Base-by-base conservation (phyloP, 1,140 invertebrate species). In the Dinoponera quadriceps region DNA sequence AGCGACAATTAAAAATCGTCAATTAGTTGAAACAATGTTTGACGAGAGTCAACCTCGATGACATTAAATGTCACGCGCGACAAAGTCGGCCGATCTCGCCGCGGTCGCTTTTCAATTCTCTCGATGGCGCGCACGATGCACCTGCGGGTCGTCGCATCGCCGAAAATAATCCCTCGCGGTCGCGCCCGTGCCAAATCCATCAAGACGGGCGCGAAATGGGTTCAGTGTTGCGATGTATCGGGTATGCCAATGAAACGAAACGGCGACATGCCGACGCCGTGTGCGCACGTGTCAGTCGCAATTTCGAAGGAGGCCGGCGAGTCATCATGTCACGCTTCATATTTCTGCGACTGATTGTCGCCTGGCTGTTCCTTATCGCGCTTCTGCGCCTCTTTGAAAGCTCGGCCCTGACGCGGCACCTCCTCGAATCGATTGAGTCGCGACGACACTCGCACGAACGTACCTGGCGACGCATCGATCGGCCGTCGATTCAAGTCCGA, bases 111-210 rank as follows among this genome's bases (percentile, higher is more conserved):
- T 54, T 63, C 27, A 65, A 77, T 59, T 20, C 27, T 69, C 62
- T 69, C 85, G 54, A 78, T 85, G 73, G 65, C 20, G 55, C 55
- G 33, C 68, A 20, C 44, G 75, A 60, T 78, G 66, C 66, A 87
- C 68, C 73, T 78, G 65, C 68, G 57, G 57, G 38, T 44, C 11
- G 57, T 20, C 63, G 22, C 20, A 20, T 16, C 14, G 72, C 87
- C 68, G 25, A 88, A 88, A 88, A 88, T 88, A 88, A 88, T 88
- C 80, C 22, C 59, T 82, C 51, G 38, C 55, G 48, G 55, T 22
- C 16, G 69, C 59, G 54, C 62, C 49, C 65, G 86, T 88, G 86
- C 86, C 86, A 88, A 87, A 88, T 84, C 29, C 38, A 75, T 73
- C 86, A 66, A 83, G 75, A 69, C 25, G 55, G 68, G 73, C 71